Conservation (phyloP, 2,797 vertebrate genomes). For the Oreochromis grahami region DNA sequence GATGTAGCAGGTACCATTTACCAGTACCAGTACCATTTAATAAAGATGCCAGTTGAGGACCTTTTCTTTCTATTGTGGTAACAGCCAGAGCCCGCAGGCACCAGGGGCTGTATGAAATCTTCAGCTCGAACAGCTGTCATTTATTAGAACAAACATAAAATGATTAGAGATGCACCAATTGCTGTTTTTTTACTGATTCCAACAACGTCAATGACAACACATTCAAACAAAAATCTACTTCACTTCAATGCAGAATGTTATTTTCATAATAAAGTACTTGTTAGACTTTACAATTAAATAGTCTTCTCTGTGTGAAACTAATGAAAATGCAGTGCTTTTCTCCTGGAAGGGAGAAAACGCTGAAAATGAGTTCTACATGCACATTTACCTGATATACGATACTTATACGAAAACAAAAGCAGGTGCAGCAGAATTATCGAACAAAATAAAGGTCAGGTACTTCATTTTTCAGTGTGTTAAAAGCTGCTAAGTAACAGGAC, state of each 20-base stretch:
- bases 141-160: not conserved
- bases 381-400: not conserved
- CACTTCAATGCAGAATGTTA: not conserved
- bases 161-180: not conserved
- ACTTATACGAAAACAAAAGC: not conserved
- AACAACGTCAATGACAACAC: not conserved
- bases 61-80: not conserved
- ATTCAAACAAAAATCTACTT: not conserved
- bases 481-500: not conserved
- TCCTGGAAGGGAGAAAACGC: not conserved
- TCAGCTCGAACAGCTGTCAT: not conserved
- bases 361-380: not conserved
- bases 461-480: not conserved
- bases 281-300: not conserved
- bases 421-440: not conserved
- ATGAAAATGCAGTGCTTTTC: not conserved
- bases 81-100: not conserved
- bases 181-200: not conserved
- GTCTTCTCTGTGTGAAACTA: not conserved
- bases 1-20: not conserved
- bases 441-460: not conserved
- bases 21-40: not conserved
- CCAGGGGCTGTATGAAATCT: not conserved
- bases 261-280: not conserved
- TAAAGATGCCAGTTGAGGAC: not conserved